Base-by-base conservation (phyloP, 2,888 invertebrate species). In the Eupithecia dodoneata region DNA sequence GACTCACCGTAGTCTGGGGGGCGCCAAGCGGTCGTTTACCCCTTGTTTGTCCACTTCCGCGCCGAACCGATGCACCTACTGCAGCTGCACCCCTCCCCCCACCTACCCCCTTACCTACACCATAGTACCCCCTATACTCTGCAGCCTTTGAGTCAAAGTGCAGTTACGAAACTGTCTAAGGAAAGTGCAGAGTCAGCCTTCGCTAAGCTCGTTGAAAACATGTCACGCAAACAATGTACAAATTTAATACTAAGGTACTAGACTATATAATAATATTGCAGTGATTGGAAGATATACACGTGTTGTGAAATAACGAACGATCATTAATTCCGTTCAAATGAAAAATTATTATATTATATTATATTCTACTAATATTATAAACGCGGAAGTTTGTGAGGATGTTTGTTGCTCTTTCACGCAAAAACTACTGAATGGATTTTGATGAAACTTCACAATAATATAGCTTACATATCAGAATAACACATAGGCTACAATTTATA, bases 11-110 rank as follows among this genome's bases (percentile, higher is more conserved):
- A 87, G 92, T 86, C 92, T 82, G 79, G 73, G 72, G 79, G 93
- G 92, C 93, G 93, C 93, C 93, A 81, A 55, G 65, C 87, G 92
- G 90, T 83, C 91, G 83, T 87, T 84, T 88, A 91, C 88, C 93
- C 83, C 86, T 80, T 92, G 91, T 93, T 93, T 93, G 92, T 90
- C 88, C 87, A 89, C 89, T 92, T 92, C 92, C 90, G 89, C 85
- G 85, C 86, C 86, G 87, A 81, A 89, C 85, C 89, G 84, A 87
- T 92, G 91, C 92, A 90, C 85, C 89, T 89, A 86, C 88, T 90
- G 87, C 89, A 88, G 83, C 83, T 87, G 87, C 88, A 83, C 85
- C 86, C 87, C 81, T 5, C 10, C 5, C 44, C 44, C 67, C 67
- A 44, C 44, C 13, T 63, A 63, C 66, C 66, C 66, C 83, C 87